phyloP scores from a whole-genome alignment of 2,113 vertebrate species.

The Hemibagrus wyckioides region DNA sequence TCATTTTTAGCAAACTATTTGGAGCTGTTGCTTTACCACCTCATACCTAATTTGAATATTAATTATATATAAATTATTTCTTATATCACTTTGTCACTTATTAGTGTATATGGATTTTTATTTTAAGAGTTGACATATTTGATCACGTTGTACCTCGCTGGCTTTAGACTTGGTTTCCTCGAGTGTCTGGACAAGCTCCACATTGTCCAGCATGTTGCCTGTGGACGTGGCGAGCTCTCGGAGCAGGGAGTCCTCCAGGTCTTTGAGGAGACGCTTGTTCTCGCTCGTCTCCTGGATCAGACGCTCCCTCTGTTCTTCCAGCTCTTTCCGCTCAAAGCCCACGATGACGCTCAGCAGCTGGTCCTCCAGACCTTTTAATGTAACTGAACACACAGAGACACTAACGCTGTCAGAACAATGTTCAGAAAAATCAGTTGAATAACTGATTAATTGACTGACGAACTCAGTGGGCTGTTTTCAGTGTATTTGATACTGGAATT shows the following conservation, averaged over 20 bases:
- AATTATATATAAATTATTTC: too few species aligned
- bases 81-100: background rate
- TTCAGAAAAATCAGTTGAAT: background rate
- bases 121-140: background rate
- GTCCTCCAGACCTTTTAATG: slow-evolving; percentile 91
- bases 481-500: background rate
- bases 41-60: background rate
- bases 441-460: background rate
- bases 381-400: slow-evolving; percentile 74
- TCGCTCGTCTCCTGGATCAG: slow-evolving; percentile 93
- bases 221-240: slow-evolving; percentile 88
- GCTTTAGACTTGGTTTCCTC: slow-evolving; percentile 93
- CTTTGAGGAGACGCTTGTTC: slow-evolving; percentile 91
- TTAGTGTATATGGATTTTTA: slow-evolving; percentile 20
- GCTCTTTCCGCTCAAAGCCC: slow-evolving; percentile 84
- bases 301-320: slow-evolving; percentile 87
- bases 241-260: slow-evolving; percentile 89
- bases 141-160: slow-evolving; percentile 75
- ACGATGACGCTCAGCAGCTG: slow-evolving; percentile 92
- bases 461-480: background rate
- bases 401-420: background rate
- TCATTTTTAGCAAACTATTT: background rate
- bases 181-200: slow-evolving; percentile 86
- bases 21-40: background rate
- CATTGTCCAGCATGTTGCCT: slow-evolving; percentile 96